A percentile compares a stretch with the other conserved stretches of the same genome.
Conservation (phyloP, 1,140 invertebrate genomes). For the Glossosoma conforme region DNA sequence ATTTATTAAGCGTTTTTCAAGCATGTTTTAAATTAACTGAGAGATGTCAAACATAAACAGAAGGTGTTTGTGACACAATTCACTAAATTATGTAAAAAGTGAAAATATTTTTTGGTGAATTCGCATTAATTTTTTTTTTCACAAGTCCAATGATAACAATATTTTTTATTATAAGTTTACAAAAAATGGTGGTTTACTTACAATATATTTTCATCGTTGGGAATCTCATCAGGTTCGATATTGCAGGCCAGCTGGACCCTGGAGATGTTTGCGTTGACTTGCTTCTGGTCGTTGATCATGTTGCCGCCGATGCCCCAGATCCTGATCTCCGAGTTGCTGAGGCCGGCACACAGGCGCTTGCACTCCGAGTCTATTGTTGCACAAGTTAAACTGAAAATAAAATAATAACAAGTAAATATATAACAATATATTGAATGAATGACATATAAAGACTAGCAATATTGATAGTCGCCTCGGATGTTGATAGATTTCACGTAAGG, state of each 20-base stretch:
- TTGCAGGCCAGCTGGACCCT: conserved; percentile 44
- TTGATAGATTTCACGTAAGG: too few relatives aligned
- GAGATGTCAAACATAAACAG: too few relatives aligned
- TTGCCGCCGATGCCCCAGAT: conserved; percentile 59
- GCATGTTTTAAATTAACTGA: too few relatives aligned
- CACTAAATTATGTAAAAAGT: too few relatives aligned
- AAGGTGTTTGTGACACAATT: too few relatives aligned
- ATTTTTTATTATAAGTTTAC: too few relatives aligned
- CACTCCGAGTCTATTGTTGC: conserved; percentile 53
- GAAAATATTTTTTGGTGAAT: too few relatives aligned
- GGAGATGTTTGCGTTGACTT: conserved; percentile 45
- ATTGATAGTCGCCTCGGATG: too few relatives aligned
- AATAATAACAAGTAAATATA: conserved; percentile 2
- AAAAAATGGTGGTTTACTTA: too few relatives aligned
- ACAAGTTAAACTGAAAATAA: conserved; percentile 50
- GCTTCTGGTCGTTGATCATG: conserved; percentile 40
- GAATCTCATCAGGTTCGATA: conserved; percentile 35
- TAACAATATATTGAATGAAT: neutral
- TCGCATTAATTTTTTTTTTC: too few relatives aligned
- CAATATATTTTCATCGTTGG: conserved; percentile 31
- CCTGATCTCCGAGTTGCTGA: conserved; percentile 57
- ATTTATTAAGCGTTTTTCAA: too few relatives aligned
- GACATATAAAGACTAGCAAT: neutral
- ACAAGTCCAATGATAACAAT: too few relatives aligned
- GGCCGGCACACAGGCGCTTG: conserved; percentile 56